Percentiles rank a stretch among this genome's conserved stretches.
Conservation (phyloP, 2,113 vertebrate species). For the Butorides virescens region DNA sequence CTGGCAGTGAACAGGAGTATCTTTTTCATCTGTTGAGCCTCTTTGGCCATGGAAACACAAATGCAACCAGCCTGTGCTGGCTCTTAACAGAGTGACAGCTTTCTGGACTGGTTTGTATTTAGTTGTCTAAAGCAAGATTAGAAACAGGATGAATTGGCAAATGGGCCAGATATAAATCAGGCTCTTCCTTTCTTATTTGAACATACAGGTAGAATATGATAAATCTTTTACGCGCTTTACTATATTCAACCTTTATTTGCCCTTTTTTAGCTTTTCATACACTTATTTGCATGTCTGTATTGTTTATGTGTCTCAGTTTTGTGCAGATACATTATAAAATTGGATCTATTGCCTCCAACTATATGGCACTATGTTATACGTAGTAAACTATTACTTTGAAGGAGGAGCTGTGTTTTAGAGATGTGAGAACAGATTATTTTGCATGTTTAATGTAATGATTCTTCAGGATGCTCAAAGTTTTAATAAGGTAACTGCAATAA, state of each 20-base stretch:
- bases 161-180: background rate
- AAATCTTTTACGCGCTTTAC: background rate
- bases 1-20: slow-evolving; percentile 11
- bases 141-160: background rate
- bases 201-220: background rate
- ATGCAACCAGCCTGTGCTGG: background rate
- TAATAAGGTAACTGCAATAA: background rate
- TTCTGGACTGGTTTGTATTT: background rate
- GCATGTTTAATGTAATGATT: background rate
- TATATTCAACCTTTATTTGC: background rate
- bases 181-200: background rate
- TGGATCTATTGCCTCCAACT: background rate
- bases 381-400: background rate
- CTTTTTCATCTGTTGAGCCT: slow-evolving; percentile 2
- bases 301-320: background rate
- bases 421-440: background rate
- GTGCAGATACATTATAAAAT: background rate
- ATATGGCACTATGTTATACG: background rate
- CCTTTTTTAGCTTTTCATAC: background rate
- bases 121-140: background rate
- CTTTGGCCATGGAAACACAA: slow-evolving; percentile 16
- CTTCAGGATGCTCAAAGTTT: background rate
- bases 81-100: slow-evolving; percentile 8
- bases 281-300: background rate
- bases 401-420: background rate